Evolutionary conservation across 2,797 vertebrate species (phyloP).

Genomic region (Crocidura indochinensis): DNA sequence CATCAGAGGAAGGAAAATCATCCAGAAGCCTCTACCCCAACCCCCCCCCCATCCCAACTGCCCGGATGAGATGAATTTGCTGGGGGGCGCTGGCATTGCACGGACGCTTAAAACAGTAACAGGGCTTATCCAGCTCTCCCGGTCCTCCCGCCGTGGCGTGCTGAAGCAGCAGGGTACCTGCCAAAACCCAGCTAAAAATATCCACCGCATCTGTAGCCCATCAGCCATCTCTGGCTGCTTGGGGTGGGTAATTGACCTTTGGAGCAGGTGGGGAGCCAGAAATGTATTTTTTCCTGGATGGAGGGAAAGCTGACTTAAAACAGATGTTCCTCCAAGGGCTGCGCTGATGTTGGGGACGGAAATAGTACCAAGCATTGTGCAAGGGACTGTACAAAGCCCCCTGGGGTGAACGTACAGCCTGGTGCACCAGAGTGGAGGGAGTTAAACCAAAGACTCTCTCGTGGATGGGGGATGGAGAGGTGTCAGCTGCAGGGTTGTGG

Average conservation of each 20-base stretch:
- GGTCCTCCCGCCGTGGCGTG: neutral
- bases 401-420: neutral
- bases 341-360: slow-evolving; percentile 54
- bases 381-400: slow-evolving; percentile 25
- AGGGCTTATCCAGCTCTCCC: slow-evolving; percentile 38
- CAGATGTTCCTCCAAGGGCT: slow-evolving; percentile 74
- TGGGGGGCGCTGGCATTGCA: neutral
- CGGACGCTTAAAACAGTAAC: neutral
- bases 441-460: slow-evolving; percentile 84
- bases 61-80: neutral
- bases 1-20: slow-evolving; percentile 26
- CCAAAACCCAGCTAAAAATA: slow-evolving; percentile 84
- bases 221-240: slow-evolving; percentile 79
- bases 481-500: neutral
- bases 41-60: too few relatives aligned
- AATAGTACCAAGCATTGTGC: slow-evolving; percentile 46
- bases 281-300: slow-evolving; percentile 72
- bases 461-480: neutral
- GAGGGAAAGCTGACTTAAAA: slow-evolving; percentile 83
- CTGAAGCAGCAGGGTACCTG: slow-evolving; percentile 76
- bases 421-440: slow-evolving; percentile 8
- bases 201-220: slow-evolving; percentile 76
- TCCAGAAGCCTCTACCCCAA: slow-evolving; percentile 32
- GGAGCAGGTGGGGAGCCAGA: slow-evolving; percentile 85
- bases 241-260: slow-evolving; percentile 82